phyloP scores from a whole-genome alignment of 2,113 vertebrate species.

The Nansenia antarctica region DNA sequence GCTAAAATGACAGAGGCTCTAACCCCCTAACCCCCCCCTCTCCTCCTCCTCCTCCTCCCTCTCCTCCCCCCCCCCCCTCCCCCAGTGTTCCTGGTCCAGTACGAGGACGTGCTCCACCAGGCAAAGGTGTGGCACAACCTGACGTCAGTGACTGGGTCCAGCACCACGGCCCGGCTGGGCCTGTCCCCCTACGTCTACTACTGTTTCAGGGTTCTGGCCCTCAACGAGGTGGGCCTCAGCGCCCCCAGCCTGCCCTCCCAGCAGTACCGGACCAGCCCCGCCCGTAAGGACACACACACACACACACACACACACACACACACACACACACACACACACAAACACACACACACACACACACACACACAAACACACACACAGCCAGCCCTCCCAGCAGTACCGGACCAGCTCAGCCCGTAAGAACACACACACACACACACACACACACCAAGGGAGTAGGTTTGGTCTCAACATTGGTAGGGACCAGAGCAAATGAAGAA shows the following conservation, averaged over 20 bases:
- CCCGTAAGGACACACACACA: too few species aligned
- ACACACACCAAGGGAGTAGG: too few species aligned
- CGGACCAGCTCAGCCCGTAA: too few species aligned
- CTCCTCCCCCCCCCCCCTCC: slow-evolving; percentile 1
- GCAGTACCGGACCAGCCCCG: slow-evolving; percentile 88
- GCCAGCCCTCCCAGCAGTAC: too few species aligned
- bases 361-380: too few species aligned
- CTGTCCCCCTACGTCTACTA: slow-evolving; percentile 92
- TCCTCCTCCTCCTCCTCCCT: not conserved
- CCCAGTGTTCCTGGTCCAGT: slow-evolving; percentile 89
- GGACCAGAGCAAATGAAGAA: too few species aligned
- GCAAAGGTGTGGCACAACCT: slow-evolving; percentile 86
- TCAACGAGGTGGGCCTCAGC: slow-evolving; percentile 85
- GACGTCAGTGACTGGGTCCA: slow-evolving; percentile 79
- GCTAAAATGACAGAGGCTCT: not conserved
- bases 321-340: too few species aligned
- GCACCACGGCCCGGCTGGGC: slow-evolving; percentile 79
- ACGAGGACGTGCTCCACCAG: slow-evolving; percentile 86
- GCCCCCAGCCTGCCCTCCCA: slow-evolving; percentile 82
- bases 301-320: too few species aligned
- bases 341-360: too few species aligned
- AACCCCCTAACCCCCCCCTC: not conserved
- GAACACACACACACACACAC: too few species aligned
- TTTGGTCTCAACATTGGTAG: too few species aligned
- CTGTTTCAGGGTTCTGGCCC: slow-evolving; percentile 88